Evolutionary conservation across 30 jellyfish, hydroid and myxozoan genomes (phyloP), one percentile per base, ranked within the genome.

Genomic region (Hydractinia echinata): DNA sequence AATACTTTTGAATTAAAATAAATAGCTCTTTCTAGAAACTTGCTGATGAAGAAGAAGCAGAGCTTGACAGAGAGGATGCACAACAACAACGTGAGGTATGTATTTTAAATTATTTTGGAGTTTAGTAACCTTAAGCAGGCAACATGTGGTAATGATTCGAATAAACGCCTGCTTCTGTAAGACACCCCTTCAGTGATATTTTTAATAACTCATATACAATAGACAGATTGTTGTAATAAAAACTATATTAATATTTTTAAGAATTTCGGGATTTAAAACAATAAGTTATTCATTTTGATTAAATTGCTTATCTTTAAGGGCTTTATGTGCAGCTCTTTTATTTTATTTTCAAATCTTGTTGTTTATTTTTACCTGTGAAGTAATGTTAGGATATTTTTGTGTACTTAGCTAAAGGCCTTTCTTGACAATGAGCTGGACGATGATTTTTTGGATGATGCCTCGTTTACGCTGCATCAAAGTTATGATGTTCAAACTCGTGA

Each of bases 401-500:
- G 74, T 64, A 64, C 44, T 30, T 30, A 89, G 97, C 74, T 90
- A 30, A 90, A 90, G 77, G 96, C 79, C 11, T 81, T 90, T 64
- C 81, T 90, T 48, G 97, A 71, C 7, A 51, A 85, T 66, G 95
- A 90, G 71, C 71, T 90, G 64, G 89, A 85, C 61, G 97, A 90
- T 70, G 97, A 81, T 73, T 90, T 81, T 20, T 79, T 90, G 48
- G 82, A 85, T 77, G 96, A 90, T 11, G 96, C 83, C 54, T 88
- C 94, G 21, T 80, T 72, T 71, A 77, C 44, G 10, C 80, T 78
- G 30, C 16, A 30, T 4, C 72, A 55, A 54, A 10, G 61, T 64
- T 62, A 67, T 51, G 21, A 30, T 30, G 44, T 30, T 30, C 44
- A 30, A 30, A 30, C 44, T 2, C 44, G 2, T 30, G 44, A 30